Evolutionary conservation across 2,113 vertebrate genomes (phyloP), one percentile per base, ranked within the genome.

Genomic region (Syngnathus scovelli): DNA sequence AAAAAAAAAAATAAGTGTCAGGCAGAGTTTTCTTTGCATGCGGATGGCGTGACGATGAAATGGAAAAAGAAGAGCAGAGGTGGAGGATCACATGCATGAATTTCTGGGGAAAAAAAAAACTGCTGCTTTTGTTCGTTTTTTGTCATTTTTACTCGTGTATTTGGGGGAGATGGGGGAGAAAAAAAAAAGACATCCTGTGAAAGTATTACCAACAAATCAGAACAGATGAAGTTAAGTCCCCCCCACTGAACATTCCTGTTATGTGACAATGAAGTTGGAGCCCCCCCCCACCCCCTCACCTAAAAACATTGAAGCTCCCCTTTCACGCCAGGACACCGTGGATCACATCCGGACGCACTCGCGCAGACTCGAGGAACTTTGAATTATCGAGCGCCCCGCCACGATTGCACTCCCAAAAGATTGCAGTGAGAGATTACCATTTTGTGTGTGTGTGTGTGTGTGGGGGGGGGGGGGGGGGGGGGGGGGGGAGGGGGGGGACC

Each of bases 391-490:
- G 78, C 66, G 58, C 78, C 78, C 82, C 64, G 69, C 89, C 86
- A 75, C 65, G 33, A 85, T 90, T 90, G 90, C 90, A 91, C 90
- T 90, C 89, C 82, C 72, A 16, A 85, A 85, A 89, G 87, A 85
- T 90, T 91, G 90, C 91, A 90, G 89, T 88, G 90, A 90, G 88
- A 91, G 90, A 92, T 91, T 92, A 91, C 84, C 86, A 85, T 89
- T 86, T 88, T 87, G 85, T 82, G 27, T 27, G 27, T 27, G 27
- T 27, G 27, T 27, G 27, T 27, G 23, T 27, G 23, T 7, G 13
- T 23, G 85, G 89, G 88, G 82, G 89, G 38, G 38, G 38, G n/a
- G n/a, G n/a, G n/a, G n/a, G n/a, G n/a, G n/a, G n/a, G n/a, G n/a
- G n/a, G n/a, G n/a, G n/a, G n/a, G n/a, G n/a, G n/a, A n/a, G 11